phyloP scores from a whole-genome alignment of 2,888 invertebrate genomes.

The Drosophila incognita region DNA sequence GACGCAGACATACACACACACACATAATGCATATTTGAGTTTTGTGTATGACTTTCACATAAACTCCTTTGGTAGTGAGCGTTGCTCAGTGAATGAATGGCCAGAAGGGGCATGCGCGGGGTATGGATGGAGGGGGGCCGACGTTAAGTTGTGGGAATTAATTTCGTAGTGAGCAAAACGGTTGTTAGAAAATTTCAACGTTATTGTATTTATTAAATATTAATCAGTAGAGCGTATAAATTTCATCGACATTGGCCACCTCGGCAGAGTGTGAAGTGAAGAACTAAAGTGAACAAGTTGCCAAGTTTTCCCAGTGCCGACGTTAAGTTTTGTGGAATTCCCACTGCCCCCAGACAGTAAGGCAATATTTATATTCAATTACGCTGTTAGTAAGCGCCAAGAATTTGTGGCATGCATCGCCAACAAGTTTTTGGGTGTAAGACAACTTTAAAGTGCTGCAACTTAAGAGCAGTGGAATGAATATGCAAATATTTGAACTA shows the following conservation, averaged over 20 bases:
- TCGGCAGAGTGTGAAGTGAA: conserved; percentile 44
- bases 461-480: neutral
- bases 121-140: neutral
- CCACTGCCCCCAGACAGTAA: conserved; percentile 22
- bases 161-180: conserved; percentile 50
- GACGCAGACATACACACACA: neutral
- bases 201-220: conserved; percentile 71
- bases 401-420: conserved; percentile 26
- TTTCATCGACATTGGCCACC: conserved; percentile 57
- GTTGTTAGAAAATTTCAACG: conserved; percentile 59
- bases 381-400: conserved; percentile 43
- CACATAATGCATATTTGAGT: conserved; percentile 59
- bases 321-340: neutral
- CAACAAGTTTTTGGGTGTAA: neutral
- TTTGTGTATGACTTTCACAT: conserved; percentile 69
- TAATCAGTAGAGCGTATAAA: conserved; percentile 64
- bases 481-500: neutral
- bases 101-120: neutral
- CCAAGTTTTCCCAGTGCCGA: conserved; percentile 37
- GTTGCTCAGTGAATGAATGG: conserved; percentile 22
- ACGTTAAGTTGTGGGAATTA: conserved; percentile 55
- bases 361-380: conserved; percentile 66
- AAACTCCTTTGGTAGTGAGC: conserved; percentile 59
- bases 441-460: conserved; percentile 18
- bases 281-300: conserved; percentile 44